Evolutionary conservation across 2,113 vertebrate genomes (phyloP).

Genomic region (Burhinus bistriatus): DNA sequence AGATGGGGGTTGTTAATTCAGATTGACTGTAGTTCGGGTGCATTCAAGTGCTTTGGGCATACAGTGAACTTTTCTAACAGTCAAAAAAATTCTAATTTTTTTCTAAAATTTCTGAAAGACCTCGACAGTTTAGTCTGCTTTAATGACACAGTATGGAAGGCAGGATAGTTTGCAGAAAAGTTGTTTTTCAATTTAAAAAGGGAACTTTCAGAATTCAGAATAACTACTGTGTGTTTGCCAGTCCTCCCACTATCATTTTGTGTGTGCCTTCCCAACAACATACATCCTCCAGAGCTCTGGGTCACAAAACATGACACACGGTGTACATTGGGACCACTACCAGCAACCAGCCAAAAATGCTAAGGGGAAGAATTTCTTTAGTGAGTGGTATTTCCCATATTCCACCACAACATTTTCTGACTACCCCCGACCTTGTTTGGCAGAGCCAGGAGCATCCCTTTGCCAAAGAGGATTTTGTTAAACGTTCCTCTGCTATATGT

Average conservation of each 20-base stretch:
- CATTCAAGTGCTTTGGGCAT: background rate
- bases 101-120: background rate
- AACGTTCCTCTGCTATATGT: background rate
- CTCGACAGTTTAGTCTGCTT: background rate
- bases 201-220: background rate
- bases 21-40: background rate
- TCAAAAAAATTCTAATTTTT: background rate
- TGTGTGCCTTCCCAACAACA: background rate
- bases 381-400: background rate
- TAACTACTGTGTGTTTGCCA: background rate
- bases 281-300: background rate
- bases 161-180: background rate
- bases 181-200: background rate
- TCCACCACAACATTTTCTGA: background rate
- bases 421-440: background rate
- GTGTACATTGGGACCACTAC: background rate
- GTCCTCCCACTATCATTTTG: background rate
- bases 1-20: background rate
- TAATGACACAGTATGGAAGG: background rate
- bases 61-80: background rate
- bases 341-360: background rate
- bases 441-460: background rate
- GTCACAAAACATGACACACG: background rate
- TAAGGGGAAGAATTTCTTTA: background rate
- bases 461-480: background rate